Conservation (phyloP, 1,140 invertebrate genomes). For the Drosophila triauraria region DNA sequence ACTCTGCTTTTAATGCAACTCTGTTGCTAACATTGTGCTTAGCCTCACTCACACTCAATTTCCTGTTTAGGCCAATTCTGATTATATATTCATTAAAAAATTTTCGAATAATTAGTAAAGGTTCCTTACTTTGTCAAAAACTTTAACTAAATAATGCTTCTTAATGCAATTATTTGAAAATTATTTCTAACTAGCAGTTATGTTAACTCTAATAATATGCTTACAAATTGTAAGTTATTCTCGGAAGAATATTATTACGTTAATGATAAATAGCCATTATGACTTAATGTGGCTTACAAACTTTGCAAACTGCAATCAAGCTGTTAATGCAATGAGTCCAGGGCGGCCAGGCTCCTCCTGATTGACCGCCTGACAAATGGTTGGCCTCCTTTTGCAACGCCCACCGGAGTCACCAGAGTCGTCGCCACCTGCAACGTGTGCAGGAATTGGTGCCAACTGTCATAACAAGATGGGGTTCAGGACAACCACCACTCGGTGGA, state of each 20-base stretch:
- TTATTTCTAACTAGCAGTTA: too few relatives aligned
- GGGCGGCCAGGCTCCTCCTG: slow-evolving; percentile 30
- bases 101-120: too few relatives aligned
- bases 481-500: slow-evolving; percentile 31
- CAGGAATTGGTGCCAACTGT: slow-evolving; percentile 67
- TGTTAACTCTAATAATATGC: too few relatives aligned
- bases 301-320: slow-evolving; percentile 1
- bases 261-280: not conserved
- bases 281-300: not conserved
- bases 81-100: too few relatives aligned
- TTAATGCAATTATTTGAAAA: too few relatives aligned
- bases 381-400: slow-evolving; percentile 37
- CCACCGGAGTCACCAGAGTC: not conserved
- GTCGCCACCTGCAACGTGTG: slow-evolving; percentile 55
- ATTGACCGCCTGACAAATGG: slow-evolving; percentile 69
- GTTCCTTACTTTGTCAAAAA: too few relatives aligned
- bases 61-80: too few relatives aligned
- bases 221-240: too few relatives aligned
- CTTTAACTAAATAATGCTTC: not conserved
- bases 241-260: too few relatives aligned
- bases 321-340: slow-evolving; percentile 25
- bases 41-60: too few relatives aligned
- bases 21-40: too few relatives aligned
- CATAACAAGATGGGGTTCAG: slow-evolving; percentile 61
- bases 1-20: too few relatives aligned